phyloP scores from a whole-genome alignment of 2,113 vertebrate species.

The Engystomops pustulosus region DNA sequence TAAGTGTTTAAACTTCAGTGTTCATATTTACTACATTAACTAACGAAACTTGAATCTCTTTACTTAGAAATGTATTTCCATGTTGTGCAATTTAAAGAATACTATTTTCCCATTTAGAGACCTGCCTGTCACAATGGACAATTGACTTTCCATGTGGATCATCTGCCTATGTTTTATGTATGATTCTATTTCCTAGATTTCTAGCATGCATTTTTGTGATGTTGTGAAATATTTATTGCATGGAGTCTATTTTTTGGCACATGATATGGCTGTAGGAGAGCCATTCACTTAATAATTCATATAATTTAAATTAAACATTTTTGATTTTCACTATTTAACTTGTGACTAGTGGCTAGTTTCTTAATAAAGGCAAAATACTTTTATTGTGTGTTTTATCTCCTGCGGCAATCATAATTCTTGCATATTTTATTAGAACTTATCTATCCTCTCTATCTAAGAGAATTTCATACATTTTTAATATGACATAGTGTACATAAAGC shows the following conservation, averaged over 20 bases:
- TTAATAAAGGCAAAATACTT: not conserved
- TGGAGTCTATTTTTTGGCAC: slow-evolving; percentile 30
- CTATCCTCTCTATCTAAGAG: not conserved
- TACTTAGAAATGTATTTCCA: not conserved
- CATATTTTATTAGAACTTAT: slow-evolving; percentile 10
- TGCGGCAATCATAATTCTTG: slow-evolving; percentile 15
- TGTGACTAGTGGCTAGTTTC: not conserved
- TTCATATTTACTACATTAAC: not conserved
- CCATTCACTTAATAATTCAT: slow-evolving; percentile 34
- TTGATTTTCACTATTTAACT: slow-evolving; percentile 16
- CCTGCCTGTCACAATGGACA: not conserved
- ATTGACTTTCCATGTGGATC: slow-evolving; percentile 5
- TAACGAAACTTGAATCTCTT: not conserved
- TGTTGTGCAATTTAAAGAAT: not conserved
- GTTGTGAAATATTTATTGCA: slow-evolving; percentile 40
- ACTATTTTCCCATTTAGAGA: not conserved
- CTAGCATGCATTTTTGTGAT: slow-evolving; percentile 32
- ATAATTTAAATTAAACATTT: slow-evolving; percentile 20
- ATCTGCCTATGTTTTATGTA: slow-evolving; percentile 42
- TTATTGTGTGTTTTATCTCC: not conserved
- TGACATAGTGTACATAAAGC: too few relatives aligned
- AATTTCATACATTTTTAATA: too few relatives aligned
- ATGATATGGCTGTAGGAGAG: slow-evolving; percentile 24
- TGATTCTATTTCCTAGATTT: slow-evolving; percentile 40
- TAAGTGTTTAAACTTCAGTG: not conserved